Evolutionary conservation across 2,113 vertebrate genomes (phyloP).

Genomic region (Falcunculus frontatus): DNA sequence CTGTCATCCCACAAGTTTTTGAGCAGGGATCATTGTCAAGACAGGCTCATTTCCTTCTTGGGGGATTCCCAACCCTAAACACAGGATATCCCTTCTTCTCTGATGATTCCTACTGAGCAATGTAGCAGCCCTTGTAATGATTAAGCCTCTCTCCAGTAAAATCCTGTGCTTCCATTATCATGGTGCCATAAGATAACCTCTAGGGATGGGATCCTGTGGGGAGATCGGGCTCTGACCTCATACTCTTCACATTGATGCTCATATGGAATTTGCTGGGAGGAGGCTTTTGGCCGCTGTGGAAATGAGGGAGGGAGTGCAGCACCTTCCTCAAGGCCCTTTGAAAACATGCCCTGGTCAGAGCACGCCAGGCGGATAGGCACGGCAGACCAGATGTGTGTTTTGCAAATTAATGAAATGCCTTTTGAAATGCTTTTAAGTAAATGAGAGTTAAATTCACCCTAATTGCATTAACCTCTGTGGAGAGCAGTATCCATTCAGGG

Average conservation of each 20-base stretch:
- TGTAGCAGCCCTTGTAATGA: background rate
- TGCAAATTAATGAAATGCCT: slow-evolving; percentile 60
- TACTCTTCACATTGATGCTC: background rate
- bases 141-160: background rate
- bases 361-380: background rate
- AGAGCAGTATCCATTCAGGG: background rate
- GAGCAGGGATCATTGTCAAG: background rate
- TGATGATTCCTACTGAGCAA: background rate
- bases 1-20: background rate
- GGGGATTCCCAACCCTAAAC: background rate
- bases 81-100: background rate
- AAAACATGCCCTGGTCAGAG: background rate
- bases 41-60: background rate
- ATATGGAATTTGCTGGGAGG: background rate
- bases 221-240: background rate
- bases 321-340: background rate
- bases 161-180: background rate
- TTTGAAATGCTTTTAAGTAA: slow-evolving; percentile 65
- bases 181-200: background rate
- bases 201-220: background rate
- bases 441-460: slow-evolving; percentile 61
- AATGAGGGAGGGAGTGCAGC: rapidly evolving
- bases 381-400: slow-evolving; percentile 31
- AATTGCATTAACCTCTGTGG: slow-evolving; percentile 22
- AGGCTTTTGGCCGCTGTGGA: background rate